Evolutionary conservation across 2,113 vertebrate genomes (phyloP).

Genomic region (Labeo rohita): DNA sequence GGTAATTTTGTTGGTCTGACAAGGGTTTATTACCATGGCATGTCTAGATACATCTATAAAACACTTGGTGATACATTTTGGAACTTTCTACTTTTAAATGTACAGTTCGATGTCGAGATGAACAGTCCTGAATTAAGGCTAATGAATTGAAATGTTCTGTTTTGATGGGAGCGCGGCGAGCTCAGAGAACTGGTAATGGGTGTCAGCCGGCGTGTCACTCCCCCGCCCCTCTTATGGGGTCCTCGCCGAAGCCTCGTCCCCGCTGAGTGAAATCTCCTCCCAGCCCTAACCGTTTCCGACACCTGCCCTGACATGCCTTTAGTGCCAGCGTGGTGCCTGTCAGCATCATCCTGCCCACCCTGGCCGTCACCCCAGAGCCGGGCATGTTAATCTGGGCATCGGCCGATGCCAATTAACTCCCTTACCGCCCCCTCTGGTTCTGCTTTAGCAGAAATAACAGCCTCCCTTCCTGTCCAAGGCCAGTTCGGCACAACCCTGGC

Average conservation of each 20-base stretch:
- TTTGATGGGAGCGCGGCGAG: neutral
- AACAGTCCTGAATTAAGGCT: neutral
- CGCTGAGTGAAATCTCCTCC: constrained; percentile 39
- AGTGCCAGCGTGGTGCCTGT: constrained; percentile 50
- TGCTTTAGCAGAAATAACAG: constrained; percentile 31
- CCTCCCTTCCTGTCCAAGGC: constrained; percentile 42
- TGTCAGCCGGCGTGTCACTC: neutral
- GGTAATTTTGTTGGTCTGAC: too few relatives aligned
- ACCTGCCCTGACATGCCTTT: constrained; percentile 55
- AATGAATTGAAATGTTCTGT: neutral
- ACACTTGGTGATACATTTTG: neutral
- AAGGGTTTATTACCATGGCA: neutral
- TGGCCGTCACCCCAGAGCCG: constrained; percentile 42
- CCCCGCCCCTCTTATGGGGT: neutral
- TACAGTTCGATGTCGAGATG: neutral
- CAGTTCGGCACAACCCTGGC: constrained; percentile 37
- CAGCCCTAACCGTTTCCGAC: constrained; percentile 46
- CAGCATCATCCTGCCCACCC: constrained; percentile 50
- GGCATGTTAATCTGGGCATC: constrained; percentile 49
- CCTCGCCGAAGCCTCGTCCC: constrained; percentile 29
- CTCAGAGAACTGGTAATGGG: neutral
- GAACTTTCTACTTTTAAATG: neutral
- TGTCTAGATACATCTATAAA: neutral
- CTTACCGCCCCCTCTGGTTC: constrained; percentile 1
- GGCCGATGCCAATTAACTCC: constrained; percentile 50